Evolutionary conservation across 1,140 invertebrate species (phyloP).

Genomic region (Bombus turneri): DNA sequence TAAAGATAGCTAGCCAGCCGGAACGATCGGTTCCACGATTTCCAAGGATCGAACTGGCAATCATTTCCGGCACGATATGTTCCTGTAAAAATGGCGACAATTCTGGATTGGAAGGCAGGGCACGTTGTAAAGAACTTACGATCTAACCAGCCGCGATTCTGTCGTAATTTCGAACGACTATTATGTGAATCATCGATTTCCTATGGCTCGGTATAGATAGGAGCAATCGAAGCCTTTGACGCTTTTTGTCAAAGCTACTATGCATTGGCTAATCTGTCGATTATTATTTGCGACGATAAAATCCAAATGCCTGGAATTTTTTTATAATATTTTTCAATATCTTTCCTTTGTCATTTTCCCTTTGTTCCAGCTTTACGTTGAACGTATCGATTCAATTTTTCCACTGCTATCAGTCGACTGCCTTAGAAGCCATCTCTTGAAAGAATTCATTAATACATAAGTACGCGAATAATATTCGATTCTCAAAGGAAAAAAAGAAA

Average conservation of each 20-base stretch:
- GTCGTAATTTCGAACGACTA: conserved; percentile 5
- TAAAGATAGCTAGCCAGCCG: not conserved
- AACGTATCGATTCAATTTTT: too few relatives aligned
- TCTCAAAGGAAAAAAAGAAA: too few relatives aligned
- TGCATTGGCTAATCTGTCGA: not conserved
- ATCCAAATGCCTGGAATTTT: too few relatives aligned
- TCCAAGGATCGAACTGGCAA: not conserved
- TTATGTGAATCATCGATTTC: conserved; percentile 24
- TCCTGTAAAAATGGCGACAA: not conserved
- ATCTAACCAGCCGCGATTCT: not conserved
- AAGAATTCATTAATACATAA: too few relatives aligned
- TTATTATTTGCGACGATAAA: too few relatives aligned
- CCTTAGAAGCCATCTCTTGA: too few relatives aligned
- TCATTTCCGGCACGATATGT: conserved; percentile 24
- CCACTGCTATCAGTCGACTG: too few relatives aligned
- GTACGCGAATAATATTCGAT: too few relatives aligned
- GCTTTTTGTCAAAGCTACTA: not conserved
- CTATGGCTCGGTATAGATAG: not conserved
- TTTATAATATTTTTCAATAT: not conserved
- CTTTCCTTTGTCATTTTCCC: too few relatives aligned
- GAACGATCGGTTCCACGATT: conserved; percentile 11
- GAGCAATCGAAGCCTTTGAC: not conserved
- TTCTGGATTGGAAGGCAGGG: not conserved
- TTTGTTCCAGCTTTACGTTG: too few relatives aligned
- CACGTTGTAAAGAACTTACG: not conserved